Conservation (phyloP, 2,113 vertebrate genomes). For the Anhinga anhinga region DNA sequence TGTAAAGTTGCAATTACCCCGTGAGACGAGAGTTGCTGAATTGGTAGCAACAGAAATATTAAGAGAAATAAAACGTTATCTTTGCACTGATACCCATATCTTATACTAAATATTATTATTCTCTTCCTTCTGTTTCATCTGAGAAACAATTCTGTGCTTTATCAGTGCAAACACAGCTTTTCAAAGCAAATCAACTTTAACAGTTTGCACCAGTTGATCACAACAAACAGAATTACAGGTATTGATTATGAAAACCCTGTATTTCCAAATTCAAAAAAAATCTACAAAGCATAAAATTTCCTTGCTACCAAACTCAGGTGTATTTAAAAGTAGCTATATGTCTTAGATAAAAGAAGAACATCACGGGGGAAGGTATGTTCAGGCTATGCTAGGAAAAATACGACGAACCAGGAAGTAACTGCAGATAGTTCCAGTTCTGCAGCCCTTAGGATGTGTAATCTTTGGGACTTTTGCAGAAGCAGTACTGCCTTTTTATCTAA, state of each 20-base stretch:
- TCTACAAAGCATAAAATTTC: slow-evolving; percentile 19
- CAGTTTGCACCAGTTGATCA: slow-evolving; percentile 62
- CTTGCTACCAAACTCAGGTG: neutral
- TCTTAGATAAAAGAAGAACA: slow-evolving; percentile 23
- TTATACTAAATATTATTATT: slow-evolving; percentile 49
- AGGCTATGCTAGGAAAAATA: neutral
- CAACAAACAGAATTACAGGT: slow-evolving; percentile 51
- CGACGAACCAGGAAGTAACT: neutral
- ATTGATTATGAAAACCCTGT: slow-evolving; percentile 53
- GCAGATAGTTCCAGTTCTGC: neutral
- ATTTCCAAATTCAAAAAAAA: slow-evolving; percentile 38
- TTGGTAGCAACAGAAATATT: slow-evolving; percentile 66
- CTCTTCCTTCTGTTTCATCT: slow-evolving; percentile 63
- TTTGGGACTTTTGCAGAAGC: neutral
- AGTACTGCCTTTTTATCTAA: neutral
- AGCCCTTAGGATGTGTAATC: neutral
- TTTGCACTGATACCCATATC: slow-evolving; percentile 59
- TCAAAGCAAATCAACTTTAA: slow-evolving; percentile 67
- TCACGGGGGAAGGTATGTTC: neutral
- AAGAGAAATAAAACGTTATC: slow-evolving; percentile 69
- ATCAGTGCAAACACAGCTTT: slow-evolving; percentile 61
- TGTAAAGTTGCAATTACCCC: slow-evolving; percentile 39
- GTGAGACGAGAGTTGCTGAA: slow-evolving; percentile 61
- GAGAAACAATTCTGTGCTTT: slow-evolving; percentile 65
- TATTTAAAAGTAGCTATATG: slow-evolving; percentile 32